Percentiles rank a stretch among this genome's conserved stretches.
Conservation (phyloP, 2,113 vertebrate species). For the Neodontobutis hainanensis region DNA sequence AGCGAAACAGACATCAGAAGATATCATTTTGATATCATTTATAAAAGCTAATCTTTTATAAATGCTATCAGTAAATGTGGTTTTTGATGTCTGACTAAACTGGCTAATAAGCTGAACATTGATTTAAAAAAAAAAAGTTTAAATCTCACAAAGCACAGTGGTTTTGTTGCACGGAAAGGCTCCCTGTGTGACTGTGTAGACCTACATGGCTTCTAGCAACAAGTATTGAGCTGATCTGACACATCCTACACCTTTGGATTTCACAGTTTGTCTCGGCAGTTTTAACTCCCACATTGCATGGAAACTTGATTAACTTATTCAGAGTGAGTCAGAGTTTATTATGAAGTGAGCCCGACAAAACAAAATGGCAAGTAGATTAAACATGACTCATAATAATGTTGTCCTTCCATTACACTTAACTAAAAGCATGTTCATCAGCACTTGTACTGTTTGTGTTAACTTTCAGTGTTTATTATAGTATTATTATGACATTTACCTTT, state of each 20-base stretch:
- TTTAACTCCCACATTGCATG: not conserved
- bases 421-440: too few relatives aligned
- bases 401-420: too few relatives aligned
- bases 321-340: not conserved
- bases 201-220: not conserved
- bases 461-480: too few relatives aligned
- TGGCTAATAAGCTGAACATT: not conserved
- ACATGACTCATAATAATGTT: too few relatives aligned
- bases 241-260: not conserved
- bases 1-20: not conserved
- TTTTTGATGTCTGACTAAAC: not conserved
- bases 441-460: too few relatives aligned
- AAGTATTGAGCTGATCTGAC: not conserved
- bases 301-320: not conserved
- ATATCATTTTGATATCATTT: too few relatives aligned
- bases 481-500: too few relatives aligned
- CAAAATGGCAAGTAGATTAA: too few relatives aligned
- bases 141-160: not conserved
- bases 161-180: not conserved
- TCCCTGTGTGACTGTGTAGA: not conserved
- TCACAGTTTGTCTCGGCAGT: not conserved
- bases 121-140: too few relatives aligned
- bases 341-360: too few relatives aligned
- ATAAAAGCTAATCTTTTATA: too few relatives aligned
- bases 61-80: not conserved